Conservation (phyloP, 2,888 invertebrate species). For the Stenodera caucasica region DNA sequence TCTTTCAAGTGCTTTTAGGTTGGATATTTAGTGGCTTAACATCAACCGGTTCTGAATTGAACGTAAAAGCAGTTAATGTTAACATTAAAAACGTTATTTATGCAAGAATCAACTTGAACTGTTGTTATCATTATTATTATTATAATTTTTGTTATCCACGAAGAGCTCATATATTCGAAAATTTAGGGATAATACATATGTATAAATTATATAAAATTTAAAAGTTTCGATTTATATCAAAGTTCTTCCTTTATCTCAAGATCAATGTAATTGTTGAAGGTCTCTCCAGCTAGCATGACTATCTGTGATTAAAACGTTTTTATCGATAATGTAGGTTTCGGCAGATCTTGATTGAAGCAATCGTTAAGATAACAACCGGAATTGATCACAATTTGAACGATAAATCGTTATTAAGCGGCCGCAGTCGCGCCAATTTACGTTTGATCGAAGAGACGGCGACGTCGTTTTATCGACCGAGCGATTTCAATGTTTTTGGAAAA, state of each 20-base stretch:
- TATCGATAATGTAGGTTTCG: slow-evolving; percentile 33
- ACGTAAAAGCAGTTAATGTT: slow-evolving; percentile 9
- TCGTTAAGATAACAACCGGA: slow-evolving; percentile 38
- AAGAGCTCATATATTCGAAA: background rate
- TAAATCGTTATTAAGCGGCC: slow-evolving; percentile 24
- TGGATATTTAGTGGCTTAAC: slow-evolving; percentile 9
- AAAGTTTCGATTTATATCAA: too few relatives aligned
- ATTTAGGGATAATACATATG: background rate
- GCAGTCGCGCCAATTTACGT: too few relatives aligned
- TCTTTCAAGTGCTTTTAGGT: slow-evolving; percentile 5
- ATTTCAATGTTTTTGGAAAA: too few relatives aligned
- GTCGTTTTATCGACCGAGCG: too few relatives aligned
- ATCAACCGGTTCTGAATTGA: slow-evolving; percentile 8
- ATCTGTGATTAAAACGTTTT: slow-evolving; percentile 28
- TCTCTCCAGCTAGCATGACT: slow-evolving; percentile 27
- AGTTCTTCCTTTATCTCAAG: background rate
- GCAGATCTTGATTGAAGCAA: slow-evolving; percentile 37
- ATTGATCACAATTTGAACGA: slow-evolving; percentile 30
- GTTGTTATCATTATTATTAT: background rate
- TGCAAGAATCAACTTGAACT: slow-evolving; percentile 23
- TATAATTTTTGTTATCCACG: background rate
- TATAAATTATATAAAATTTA: too few relatives aligned
- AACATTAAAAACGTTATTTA: slow-evolving; percentile 14
- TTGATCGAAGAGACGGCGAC: too few relatives aligned
- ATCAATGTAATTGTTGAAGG: slow-evolving; percentile 19